phyloP scores from a whole-genome alignment of 2,113 vertebrate species.

The Delphinapterus leucas region DNA sequence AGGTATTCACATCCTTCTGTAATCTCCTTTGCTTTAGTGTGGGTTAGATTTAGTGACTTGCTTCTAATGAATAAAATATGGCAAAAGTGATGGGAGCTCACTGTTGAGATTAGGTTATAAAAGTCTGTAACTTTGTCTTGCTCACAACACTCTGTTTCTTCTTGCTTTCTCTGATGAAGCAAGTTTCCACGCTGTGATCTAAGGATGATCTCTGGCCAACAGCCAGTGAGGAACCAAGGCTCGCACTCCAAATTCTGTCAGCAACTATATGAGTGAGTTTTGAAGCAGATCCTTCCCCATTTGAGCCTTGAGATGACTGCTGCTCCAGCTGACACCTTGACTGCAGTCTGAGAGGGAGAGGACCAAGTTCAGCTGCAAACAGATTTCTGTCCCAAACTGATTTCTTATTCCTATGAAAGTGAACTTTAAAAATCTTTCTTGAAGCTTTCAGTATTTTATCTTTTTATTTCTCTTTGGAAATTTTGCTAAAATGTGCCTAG shows the following conservation, averaged over 20 bases:
- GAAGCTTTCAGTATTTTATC: neutral
- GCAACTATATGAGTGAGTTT: neutral
- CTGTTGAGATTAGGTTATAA: neutral
- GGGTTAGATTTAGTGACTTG: no score
- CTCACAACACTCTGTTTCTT: neutral
- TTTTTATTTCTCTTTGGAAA: neutral
- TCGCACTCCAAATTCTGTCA: neutral
- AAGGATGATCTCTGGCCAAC: neutral
- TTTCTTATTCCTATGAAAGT: neutral
- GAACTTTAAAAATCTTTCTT: neutral
- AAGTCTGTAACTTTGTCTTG: neutral
- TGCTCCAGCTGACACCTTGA: no score
- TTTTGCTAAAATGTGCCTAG: neutral
- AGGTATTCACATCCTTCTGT: no score
- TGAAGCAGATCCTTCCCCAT: neutral
- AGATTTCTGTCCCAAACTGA: neutral
- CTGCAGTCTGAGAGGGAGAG: neutral
- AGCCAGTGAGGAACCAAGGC: neutral
- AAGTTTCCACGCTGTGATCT: neutral
- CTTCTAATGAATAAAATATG: no score
- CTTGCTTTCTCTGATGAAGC: neutral
- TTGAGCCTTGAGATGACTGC: neutral
- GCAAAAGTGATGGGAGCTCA: no score
- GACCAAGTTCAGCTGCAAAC: neutral
- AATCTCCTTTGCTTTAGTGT: no score